These are phyloP conservation scores for Leucoraja erinaceus DNA, from an alignment of 2,113 vertebrate species.

Conservation along the genomic window DNA sequence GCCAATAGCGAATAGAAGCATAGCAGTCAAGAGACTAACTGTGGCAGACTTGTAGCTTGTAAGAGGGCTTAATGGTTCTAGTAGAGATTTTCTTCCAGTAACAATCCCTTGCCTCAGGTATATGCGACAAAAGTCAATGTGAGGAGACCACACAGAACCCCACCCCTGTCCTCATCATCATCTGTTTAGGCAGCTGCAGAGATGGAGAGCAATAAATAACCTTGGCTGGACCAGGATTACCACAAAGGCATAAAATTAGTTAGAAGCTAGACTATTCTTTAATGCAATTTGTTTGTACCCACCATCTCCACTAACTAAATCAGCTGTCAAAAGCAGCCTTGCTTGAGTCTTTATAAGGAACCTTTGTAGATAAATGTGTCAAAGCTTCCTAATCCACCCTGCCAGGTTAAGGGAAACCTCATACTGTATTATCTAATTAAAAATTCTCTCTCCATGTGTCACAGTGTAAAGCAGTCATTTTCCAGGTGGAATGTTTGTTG, in stretches of 20 bases:
- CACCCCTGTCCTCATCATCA: background rate
- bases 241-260: background rate
- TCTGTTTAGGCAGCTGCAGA: background rate
- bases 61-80: background rate
- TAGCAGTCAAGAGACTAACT: background rate
- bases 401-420: background rate
- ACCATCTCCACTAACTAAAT: background rate
- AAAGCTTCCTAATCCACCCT: slow-evolving; percentile 15
- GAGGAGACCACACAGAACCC: background rate
- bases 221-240: background rate
- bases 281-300: background rate
- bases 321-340: slow-evolving; percentile 8
- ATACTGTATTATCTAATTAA: slow-evolving; percentile 20
- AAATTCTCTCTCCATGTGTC: background rate
- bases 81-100: background rate
- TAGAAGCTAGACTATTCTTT: background rate
- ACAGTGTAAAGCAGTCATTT: background rate
- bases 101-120: background rate
- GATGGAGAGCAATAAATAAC: background rate
- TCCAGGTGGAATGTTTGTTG: background rate
- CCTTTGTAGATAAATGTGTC: background rate
- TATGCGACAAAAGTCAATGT: background rate
- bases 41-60: background rate
- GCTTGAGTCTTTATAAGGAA: slow-evolving; percentile 6
- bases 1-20: background rate